These are phyloP conservation scores for Cyanoliseus patagonus DNA, from an alignment of 2,113 vertebrate species.

Conservation along the genomic window DNA sequence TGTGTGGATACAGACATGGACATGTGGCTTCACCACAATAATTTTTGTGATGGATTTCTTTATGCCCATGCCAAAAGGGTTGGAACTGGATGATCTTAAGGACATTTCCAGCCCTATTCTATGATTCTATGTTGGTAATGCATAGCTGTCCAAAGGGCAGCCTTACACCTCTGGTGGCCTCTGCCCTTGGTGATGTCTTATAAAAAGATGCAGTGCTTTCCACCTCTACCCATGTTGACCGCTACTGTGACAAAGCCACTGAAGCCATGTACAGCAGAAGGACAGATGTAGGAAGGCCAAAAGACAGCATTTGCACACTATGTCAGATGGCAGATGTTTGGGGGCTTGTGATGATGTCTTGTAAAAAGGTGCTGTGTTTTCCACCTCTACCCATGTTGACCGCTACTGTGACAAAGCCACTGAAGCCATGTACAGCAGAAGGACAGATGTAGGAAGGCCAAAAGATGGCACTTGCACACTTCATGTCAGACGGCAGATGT, in stretches of 20 bases:
- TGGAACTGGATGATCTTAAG: background rate
- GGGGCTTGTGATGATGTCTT: too few relatives aligned
- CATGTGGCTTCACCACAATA: background rate
- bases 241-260: background rate
- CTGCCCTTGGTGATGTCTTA: background rate
- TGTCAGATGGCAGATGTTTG: background rate
- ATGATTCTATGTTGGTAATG: background rate
- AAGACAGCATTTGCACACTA: background rate
- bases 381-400: background rate
- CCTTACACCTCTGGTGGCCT: background rate
- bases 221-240: background rate
- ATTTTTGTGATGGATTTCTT: background rate
- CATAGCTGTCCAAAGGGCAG: background rate
- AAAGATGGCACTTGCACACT: background rate
- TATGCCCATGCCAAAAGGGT: background rate
- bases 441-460: background rate
- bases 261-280: background rate
- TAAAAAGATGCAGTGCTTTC: background rate
- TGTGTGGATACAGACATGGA: background rate
- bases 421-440: background rate
- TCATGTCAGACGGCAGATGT: background rate
- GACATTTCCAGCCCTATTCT: background rate
- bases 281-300: background rate
- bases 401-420: background rate
- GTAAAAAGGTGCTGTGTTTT: background rate